A percentile compares a stretch with the other conserved stretches of the same genome.
These are phyloP conservation scores for Bovichtus variegatus DNA, from an alignment of 2,797 vertebrate species.

Conservation along the genomic window DNA sequence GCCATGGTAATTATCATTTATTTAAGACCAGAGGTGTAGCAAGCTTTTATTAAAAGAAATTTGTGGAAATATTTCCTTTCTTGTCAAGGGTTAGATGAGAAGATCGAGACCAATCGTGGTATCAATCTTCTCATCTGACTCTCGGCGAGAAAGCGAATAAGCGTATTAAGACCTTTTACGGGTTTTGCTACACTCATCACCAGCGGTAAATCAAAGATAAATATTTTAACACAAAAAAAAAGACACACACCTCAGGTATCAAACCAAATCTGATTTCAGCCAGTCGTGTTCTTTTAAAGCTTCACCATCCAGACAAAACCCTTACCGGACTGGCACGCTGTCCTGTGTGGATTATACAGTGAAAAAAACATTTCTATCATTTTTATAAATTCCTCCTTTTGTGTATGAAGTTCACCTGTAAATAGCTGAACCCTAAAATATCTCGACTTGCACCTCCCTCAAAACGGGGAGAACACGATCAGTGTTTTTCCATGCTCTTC, in stretches of 20 bases:
- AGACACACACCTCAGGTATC: constrained; percentile 77
- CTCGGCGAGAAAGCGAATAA: background rate
- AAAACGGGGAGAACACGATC: constrained; percentile 46
- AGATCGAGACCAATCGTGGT: background rate
- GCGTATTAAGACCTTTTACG: background rate
- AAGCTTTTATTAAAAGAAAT: constrained; percentile 16
- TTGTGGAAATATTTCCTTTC: constrained; percentile 22
- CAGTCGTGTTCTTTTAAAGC: constrained; percentile 53
- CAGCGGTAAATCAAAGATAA: constrained; percentile 61
- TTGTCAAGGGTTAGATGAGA: background rate
- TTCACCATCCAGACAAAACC: constrained; percentile 32
- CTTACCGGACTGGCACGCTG: constrained; percentile 21
- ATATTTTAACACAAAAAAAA: constrained; percentile 35
- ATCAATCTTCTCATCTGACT: constrained; percentile 8
- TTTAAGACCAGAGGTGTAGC: constrained; percentile 50
- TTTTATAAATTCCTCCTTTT: constrained; percentile 34
- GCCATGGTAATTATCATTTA: constrained; percentile 6
- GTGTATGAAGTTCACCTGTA: constrained; percentile 67
- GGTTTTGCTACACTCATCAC: constrained; percentile 58
- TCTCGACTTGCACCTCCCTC: constrained; percentile 19
- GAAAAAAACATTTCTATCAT: constrained; percentile 18
- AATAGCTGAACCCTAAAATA: constrained; percentile 65
- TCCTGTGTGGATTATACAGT: constrained; percentile 40
- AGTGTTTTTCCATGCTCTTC: constrained; percentile 70
- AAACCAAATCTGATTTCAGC: constrained; percentile 65